A percentile compares a stretch with the other conserved stretches of the same genome.
Conservation (phyloP, 2,113 vertebrate genomes). For the Drymodes brunneopygia region DNA sequence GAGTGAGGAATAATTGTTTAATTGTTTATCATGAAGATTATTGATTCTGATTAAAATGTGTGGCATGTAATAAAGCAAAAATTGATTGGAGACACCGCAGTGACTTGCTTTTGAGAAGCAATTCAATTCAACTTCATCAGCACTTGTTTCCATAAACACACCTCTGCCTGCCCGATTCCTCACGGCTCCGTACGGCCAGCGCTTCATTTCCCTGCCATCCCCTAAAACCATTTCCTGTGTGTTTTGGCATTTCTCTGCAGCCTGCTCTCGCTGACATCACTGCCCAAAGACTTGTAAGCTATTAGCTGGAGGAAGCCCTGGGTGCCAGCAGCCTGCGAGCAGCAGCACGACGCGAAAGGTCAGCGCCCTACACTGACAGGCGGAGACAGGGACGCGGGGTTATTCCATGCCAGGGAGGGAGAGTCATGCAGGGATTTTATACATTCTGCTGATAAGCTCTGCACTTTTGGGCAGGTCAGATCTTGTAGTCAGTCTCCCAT, state of each 20-base stretch:
- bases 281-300: constrained; percentile 20
- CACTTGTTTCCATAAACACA: constrained; percentile 17
- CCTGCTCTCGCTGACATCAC: neutral
- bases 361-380: constrained; percentile 30
- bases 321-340: neutral
- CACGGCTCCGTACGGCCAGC: neutral
- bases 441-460: neutral
- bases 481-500: neutral
- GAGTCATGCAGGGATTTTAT: neutral
- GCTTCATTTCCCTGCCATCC: neutral
- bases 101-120: constrained; percentile 42
- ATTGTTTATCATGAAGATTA: constrained; percentile 76
- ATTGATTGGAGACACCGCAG: constrained; percentile 47
- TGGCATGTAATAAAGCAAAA: constrained; percentile 66
- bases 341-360: neutral
- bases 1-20: constrained; percentile 78
- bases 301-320: constrained; percentile 33
- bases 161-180: neutral
- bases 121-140: constrained; percentile 61
- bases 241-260: neutral
- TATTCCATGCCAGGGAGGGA: neutral
- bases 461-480: neutral
- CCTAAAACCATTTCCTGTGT: neutral
- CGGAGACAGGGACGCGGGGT: constrained; percentile 5
- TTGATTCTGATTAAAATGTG: constrained; percentile 77